A percentile compares a stretch with the other conserved stretches of the same genome.
Evolutionary conservation across 2,797 vertebrate species (phyloP).

Genomic region (Myotis planiceps): DNA sequence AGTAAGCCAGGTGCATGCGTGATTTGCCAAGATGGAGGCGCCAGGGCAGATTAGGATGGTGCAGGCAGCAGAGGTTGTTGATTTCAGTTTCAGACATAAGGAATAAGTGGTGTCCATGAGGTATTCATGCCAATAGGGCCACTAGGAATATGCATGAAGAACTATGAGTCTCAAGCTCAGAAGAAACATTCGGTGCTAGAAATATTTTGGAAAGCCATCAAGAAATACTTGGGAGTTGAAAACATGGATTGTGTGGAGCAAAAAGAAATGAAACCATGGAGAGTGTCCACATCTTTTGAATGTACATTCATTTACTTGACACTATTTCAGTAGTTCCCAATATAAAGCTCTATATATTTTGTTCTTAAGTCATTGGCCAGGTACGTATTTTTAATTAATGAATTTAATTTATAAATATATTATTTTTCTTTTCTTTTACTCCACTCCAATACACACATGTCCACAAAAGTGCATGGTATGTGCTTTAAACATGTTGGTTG

Average conservation of each 20-base stretch:
- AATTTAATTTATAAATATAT: not conserved
- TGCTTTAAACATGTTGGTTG: not conserved
- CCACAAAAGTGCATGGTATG: not conserved
- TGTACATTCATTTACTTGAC: not conserved
- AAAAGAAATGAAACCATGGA: not conserved
- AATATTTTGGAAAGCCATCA: not conserved
- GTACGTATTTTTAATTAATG: not conserved
- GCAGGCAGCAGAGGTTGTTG: fast-evolving
- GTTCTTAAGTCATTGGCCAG: not conserved
- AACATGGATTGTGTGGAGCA: not conserved
- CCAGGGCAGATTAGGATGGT: fast-evolving
- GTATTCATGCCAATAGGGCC: not conserved
- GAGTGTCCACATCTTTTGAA: not conserved
- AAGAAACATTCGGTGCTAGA: not conserved
- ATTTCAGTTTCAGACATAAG: not conserved
- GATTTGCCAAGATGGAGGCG: not conserved
- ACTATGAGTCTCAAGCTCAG: not conserved
- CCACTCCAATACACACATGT: not conserved
- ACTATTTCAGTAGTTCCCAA: not conserved
- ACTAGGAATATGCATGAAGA: not conserved
- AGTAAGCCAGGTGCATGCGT: not conserved
- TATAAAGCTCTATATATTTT: not conserved
- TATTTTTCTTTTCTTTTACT: not conserved
- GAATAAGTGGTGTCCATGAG: not conserved
- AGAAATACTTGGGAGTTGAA: not conserved